Conservation (phyloP, 2,797 vertebrate genomes). For the Danio tinwini region DNA sequence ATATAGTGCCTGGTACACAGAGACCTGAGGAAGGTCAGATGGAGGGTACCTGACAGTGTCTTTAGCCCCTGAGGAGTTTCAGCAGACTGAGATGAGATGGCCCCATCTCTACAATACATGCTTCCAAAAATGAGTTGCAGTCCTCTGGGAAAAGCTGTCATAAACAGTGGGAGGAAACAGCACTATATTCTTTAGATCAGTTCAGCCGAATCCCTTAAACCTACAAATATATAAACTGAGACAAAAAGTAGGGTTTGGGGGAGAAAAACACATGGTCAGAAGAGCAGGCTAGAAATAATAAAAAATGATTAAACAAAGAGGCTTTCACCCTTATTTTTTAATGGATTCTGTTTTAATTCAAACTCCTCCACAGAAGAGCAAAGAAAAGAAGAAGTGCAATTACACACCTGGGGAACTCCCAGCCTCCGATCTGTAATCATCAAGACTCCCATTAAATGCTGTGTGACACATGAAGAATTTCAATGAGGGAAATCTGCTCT, state of each 20-base stretch:
- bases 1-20: slow-evolving; percentile 65
- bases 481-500: slow-evolving; percentile 51
- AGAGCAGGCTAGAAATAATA: slow-evolving; percentile 1
- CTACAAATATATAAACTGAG: slow-evolving; percentile 45
- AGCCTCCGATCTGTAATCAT: slow-evolving; percentile 69
- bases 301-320: slow-evolving; percentile 31
- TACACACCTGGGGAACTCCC: slow-evolving; percentile 74
- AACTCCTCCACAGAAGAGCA: slow-evolving; percentile 62
- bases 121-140: slow-evolving; percentile 81
- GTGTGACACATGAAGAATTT: slow-evolving; percentile 61
- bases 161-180: slow-evolving; percentile 66
- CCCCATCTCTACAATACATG: slow-evolving; percentile 76
- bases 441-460: slow-evolving; percentile 68
- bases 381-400: slow-evolving; percentile 70
- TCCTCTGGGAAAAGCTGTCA: slow-evolving; percentile 84
- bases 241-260: slow-evolving; percentile 4
- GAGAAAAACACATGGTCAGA: background rate
- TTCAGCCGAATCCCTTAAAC: slow-evolving; percentile 46
- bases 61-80: slow-evolving; percentile 64
- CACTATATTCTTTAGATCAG: slow-evolving; percentile 51
- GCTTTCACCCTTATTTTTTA: slow-evolving; percentile 53
- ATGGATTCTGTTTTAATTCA: slow-evolving; percentile 69
- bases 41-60: slow-evolving; percentile 76
- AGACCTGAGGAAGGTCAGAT: slow-evolving; percentile 77
- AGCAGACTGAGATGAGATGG: slow-evolving; percentile 72